Evolutionary conservation across 2,888 invertebrate genomes (phyloP), one percentile per base, ranked within the genome.

Genomic region (Amblyjoppa fuscipennis): DNA sequence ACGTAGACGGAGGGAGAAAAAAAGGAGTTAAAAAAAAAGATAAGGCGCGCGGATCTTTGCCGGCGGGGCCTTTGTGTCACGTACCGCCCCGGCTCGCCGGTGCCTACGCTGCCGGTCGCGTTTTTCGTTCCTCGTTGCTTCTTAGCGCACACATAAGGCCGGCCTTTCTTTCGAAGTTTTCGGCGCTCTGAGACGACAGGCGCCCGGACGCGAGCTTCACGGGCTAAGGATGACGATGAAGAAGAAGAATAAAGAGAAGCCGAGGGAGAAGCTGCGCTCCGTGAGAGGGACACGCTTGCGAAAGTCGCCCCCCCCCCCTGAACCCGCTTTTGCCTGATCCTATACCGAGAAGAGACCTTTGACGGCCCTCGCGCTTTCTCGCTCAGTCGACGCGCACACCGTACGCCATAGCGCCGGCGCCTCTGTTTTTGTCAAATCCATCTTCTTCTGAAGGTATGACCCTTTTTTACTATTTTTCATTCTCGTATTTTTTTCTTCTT

Each of bases 381-480:
- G 56, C 74, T 82, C 64, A 31, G 64, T 66, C 75, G 75, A 64
- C 64, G 75, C 51, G 49, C 74, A 45, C 61, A 56, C 56, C 56
- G 25, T 49, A 78, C 89, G 87, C 89, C 90, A 90, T 92, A 93
- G 91, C 93, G 93, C 93, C 93, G 93, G 93, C 93, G 93, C 93
- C 93, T 92, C 87, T 88, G 90, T 91, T 93, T 93, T 93, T 74
- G 74, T 38, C 70, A 64, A 28, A 66, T 41, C 28, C 49, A 31
- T 71, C 38, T 34, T 28, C 68, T 25, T 56, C 16, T 69, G 20
- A 70, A 41, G 28, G 49, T 79, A 41, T 38, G 51, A 41, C 56
- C 56, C 61, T n/a, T 59, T 13, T 20, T 51, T 20, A 20, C 16
- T 51, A 41, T 53, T 51, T 20, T 56, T 56, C 56, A 6, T n/a